Evolutionary conservation across 2,113 vertebrate genomes (phyloP), one percentile per base, ranked within the genome.

Genomic region (Nestor notabilis): DNA sequence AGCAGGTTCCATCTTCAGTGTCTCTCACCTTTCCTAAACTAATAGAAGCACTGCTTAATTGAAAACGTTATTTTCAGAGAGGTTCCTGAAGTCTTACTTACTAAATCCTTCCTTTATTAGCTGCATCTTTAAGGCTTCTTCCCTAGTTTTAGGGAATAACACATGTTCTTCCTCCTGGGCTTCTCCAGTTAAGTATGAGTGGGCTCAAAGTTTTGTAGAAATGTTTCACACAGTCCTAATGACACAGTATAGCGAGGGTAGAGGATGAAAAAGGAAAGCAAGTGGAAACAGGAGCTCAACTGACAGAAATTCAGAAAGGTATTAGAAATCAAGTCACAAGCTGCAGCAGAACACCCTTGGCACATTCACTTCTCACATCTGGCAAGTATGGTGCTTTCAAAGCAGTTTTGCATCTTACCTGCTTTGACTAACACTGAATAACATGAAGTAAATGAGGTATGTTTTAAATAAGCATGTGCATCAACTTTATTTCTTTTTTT

Each of bases 351-450:
- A 71, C 19, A 44, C 58, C 31, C 25, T n/a, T 72, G 37, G 17
- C 7, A 0, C 17, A 15, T 82, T 83, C 0, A 0, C 4, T 71
- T 24, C 52, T 71, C 60, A 29, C 20, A 50, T 5, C 23, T 50
- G 29, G 7, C 17, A 75, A 15, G 4, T 47, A 46, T 16, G 10
- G 13, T 89, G 7, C 19, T 37, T 81, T 77, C 33, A 23, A 87
- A 81, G 33, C 7, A 33, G 17, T 69, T 92, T 64, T 58, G 16
- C 15, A 3, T 72, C 49, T 61, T 75, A 24, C 12, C 8, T 56
- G 28, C 61, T 91, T 87, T 53, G 28, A 43, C 9, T 86, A 68
- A 44, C 20, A 9, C 49, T 72, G 8, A 53, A 5, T 58, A 83
- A 55, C 6, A 27, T 58, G 49, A 50, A 64, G 41, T 13, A 33